A percentile compares a stretch with the other conserved stretches of the same genome.
Evolutionary conservation across 1,140 invertebrate genomes (phyloP).

Genomic region (Drosophila eugracilis): DNA sequence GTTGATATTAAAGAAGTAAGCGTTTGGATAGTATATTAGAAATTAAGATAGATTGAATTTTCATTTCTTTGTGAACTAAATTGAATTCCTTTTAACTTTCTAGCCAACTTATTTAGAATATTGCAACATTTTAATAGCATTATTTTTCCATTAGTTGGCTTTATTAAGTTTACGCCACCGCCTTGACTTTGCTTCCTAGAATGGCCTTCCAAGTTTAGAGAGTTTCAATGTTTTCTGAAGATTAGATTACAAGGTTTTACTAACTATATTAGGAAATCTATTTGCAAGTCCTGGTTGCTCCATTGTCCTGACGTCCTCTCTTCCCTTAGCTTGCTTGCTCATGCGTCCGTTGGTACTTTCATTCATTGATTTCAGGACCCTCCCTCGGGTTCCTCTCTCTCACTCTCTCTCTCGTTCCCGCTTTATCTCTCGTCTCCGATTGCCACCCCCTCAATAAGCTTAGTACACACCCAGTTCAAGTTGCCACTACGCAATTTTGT

Average conservation of each 20-base stretch:
- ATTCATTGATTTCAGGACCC: slow-evolving; percentile 66
- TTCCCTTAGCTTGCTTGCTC: slow-evolving; percentile 33
- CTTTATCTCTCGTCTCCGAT: neutral
- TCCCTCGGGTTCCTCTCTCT: slow-evolving; percentile 23
- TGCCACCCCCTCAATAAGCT: neutral
- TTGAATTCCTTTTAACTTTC: neutral
- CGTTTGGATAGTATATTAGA: no score
- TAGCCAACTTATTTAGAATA: neutral
- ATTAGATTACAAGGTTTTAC: slow-evolving; percentile 17
- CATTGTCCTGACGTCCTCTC: slow-evolving; percentile 1
- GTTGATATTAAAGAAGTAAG: no score
- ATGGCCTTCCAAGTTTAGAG: slow-evolving; percentile 1
- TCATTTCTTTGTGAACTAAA: neutral
- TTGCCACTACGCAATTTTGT: slow-evolving; percentile 52
- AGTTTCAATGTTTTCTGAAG: slow-evolving; percentile 18
- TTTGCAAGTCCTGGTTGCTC: slow-evolving; percentile 15
- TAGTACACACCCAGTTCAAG: slow-evolving; percentile 40
- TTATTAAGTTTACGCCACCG: slow-evolving; percentile 2
- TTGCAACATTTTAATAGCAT: neutral
- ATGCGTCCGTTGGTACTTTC: slow-evolving; percentile 39
- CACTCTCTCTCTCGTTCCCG: neutral
- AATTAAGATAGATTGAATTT: no score
- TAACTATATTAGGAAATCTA: slow-evolving; percentile 7
- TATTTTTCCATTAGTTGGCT: slow-evolving; percentile 2
- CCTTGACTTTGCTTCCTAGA: neutral